Conservation (phyloP, 2,113 vertebrate genomes). For the Uropsilus gracilis region DNA sequence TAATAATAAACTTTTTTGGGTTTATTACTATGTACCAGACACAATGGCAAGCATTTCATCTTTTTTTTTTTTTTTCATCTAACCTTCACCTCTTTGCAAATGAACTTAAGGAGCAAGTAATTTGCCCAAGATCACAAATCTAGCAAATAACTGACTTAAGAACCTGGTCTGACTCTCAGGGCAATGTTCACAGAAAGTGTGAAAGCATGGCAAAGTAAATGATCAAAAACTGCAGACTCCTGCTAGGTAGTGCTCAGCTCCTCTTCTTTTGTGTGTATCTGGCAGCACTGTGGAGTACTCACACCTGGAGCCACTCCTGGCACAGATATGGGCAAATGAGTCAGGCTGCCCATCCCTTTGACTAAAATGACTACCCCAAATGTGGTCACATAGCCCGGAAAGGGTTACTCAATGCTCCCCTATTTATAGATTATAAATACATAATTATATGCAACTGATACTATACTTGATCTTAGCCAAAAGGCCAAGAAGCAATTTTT, state of each 20-base stretch:
- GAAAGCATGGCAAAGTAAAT: background rate
- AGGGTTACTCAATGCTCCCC: background rate
- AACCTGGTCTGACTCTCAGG: background rate
- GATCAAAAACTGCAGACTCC: background rate
- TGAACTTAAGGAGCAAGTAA: conserved; percentile 6
- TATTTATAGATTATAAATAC: background rate
- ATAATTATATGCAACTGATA: background rate
- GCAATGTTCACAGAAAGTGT: background rate
- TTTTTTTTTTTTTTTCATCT: background rate
- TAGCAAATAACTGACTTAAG: background rate
- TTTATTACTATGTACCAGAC: background rate
- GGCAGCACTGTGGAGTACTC: background rate
- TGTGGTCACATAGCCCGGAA: background rate
- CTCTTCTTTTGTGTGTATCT: background rate
- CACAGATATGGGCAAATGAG: background rate
- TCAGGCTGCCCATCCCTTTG: background rate
- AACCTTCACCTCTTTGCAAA: conserved; percentile 11
- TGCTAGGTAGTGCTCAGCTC: background rate
- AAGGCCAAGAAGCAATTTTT: no score
- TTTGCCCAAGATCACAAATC: background rate
- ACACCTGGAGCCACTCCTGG: background rate
- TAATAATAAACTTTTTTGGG: background rate
- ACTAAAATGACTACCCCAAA: background rate
- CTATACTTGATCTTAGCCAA: no score
- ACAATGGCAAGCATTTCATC: conserved; percentile 13